Evolutionary conservation across 2,888 invertebrate species (phyloP).

Genomic region (Asteroscopus sphinx): DNA sequence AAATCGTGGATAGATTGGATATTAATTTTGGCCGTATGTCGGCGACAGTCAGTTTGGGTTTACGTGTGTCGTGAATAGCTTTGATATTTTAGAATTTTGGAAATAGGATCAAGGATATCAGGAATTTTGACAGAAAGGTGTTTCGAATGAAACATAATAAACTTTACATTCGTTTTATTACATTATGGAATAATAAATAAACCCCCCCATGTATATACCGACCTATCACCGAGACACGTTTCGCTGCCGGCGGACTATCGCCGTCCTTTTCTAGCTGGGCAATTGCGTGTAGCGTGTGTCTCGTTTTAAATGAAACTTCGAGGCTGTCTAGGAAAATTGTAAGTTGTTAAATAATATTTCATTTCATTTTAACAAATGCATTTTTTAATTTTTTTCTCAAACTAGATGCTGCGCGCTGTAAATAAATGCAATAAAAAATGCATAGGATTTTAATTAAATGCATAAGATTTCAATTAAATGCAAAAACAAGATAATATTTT

Average conservation of each 20-base stretch:
- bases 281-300: slow-evolving; percentile 49
- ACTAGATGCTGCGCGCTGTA: too few relatives aligned
- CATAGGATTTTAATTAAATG: neutral
- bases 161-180: slow-evolving; percentile 87
- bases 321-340: slow-evolving; percentile 8
- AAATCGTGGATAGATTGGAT: too few relatives aligned
- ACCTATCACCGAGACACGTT: slow-evolving; percentile 84
- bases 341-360: neutral
- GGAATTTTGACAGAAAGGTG: slow-evolving; percentile 30
- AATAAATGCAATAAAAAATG: neutral
- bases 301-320: slow-evolving; percentile 30
- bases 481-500: too few relatives aligned
- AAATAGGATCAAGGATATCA: slow-evolving; percentile 14
- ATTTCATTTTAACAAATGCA: neutral
- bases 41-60: too few relatives aligned
- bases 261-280: slow-evolving; percentile 71
- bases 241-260: slow-evolving; percentile 76
- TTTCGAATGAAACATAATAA: slow-evolving; percentile 75
- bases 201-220: slow-evolving; percentile 80
- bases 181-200: slow-evolving; percentile 88
- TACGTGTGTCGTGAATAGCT: too few relatives aligned
- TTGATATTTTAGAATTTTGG: neutral
- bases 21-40: too few relatives aligned
- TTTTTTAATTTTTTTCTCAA: neutral
- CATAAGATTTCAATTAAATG: too few relatives aligned